phyloP scores from a whole-genome alignment of 2,797 vertebrate species.

The Coccyzus lansbergi region DNA sequence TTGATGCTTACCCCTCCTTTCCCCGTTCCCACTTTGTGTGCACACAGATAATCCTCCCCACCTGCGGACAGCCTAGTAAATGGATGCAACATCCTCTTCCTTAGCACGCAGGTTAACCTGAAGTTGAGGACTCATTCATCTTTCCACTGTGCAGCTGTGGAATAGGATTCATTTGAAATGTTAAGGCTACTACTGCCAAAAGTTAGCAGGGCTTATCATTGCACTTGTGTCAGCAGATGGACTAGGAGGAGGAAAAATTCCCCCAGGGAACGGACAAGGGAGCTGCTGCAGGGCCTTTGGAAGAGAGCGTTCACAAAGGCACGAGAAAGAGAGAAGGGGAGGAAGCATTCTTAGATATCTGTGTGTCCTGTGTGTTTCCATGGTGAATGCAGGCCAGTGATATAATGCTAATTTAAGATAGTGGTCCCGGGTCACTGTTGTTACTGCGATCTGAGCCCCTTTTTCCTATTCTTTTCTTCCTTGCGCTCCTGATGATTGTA shows the following conservation, averaged over 20 bases:
- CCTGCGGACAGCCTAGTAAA: not conserved
- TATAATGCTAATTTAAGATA: not conserved
- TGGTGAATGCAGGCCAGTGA: not conserved
- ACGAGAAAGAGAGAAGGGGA: not conserved
- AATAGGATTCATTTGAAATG: conserved; percentile 1
- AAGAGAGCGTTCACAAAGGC: not conserved
- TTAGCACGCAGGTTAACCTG: not conserved
- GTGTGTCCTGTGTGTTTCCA: not conserved
- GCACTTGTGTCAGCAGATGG: conserved; percentile 33
- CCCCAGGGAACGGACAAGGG: not conserved
- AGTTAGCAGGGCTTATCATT: conserved; percentile 28
- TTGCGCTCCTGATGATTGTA: not conserved
- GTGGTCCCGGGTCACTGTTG: not conserved
- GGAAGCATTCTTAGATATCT: not conserved
- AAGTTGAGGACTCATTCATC: not conserved
- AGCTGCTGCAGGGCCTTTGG: not conserved
- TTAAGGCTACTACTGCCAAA: conserved; percentile 1
- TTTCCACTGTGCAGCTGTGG: not conserved
- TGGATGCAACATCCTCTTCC: not conserved
- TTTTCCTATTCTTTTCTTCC: not conserved
- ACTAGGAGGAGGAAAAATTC: not conserved
- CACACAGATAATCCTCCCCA: not conserved
- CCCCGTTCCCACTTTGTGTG: not conserved
- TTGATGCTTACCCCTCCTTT: not conserved
- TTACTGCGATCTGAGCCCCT: not conserved